Conservation (phyloP, 2,888 invertebrate genomes). For the Cyrtodaria siliqua region DNA sequence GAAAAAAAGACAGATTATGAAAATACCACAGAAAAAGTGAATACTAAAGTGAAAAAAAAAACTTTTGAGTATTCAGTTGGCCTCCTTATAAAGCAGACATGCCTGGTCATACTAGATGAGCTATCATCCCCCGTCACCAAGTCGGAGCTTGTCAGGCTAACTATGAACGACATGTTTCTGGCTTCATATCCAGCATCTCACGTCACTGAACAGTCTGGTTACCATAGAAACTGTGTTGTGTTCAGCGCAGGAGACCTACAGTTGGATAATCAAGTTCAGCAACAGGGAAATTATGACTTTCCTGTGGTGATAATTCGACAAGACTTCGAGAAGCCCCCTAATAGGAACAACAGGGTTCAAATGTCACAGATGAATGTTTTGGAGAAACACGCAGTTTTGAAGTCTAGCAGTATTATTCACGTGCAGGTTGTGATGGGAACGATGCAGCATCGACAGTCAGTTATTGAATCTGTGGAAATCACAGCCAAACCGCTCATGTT, state of each 20-base stretch:
- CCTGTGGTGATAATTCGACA: slow-evolving; percentile 90
- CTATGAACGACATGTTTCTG: slow-evolving; percentile 74
- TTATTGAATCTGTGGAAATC: slow-evolving; percentile 74
- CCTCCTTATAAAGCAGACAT: slow-evolving; percentile 57
- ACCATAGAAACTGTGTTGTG: slow-evolving; percentile 68
- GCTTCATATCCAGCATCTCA: slow-evolving; percentile 72
- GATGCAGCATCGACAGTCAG: slow-evolving; percentile 44
- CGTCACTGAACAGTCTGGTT: slow-evolving; percentile 34
- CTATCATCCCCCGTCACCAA: slow-evolving; percentile 45
- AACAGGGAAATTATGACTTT: slow-evolving; percentile 93
- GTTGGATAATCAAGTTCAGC: slow-evolving; percentile 94
- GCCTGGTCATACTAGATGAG: slow-evolving; percentile 71
- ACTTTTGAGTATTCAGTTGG: slow-evolving; percentile 45
- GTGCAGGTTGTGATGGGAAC: slow-evolving; percentile 71
- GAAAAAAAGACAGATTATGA: slow-evolving; percentile 7
- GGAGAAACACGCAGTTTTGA: slow-evolving; percentile 77
- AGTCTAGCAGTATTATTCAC: slow-evolving; percentile 73
- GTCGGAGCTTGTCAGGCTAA: slow-evolving; percentile 74
- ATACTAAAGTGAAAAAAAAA: background rate
- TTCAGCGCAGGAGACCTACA: slow-evolving; percentile 89
- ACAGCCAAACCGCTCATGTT: slow-evolving; percentile 81
- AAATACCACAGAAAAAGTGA: slow-evolving; percentile 10
- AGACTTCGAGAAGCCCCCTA: slow-evolving; percentile 41
- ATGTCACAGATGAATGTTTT: slow-evolving; percentile 60
- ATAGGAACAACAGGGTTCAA: slow-evolving; percentile 31